Conservation (phyloP, 2,888 invertebrate genomes). For the Melinaea marsaeus region DNA sequence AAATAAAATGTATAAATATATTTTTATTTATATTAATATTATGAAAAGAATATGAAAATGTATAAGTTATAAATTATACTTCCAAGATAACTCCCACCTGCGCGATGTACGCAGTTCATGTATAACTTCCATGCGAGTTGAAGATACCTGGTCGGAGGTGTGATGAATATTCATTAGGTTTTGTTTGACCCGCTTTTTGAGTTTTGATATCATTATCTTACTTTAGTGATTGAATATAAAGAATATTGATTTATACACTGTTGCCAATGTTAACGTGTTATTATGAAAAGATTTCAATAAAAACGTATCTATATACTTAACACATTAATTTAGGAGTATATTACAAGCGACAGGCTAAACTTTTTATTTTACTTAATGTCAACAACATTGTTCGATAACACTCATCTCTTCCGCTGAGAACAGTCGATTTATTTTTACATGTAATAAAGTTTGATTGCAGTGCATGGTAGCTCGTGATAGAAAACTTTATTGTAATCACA, state of each 20-base stretch:
- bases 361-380: no score
- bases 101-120: not conserved
- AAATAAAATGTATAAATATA: no score
- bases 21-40: no score
- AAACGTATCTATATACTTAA: no score
- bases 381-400: not conserved
- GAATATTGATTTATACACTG: not conserved
- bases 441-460: conserved; percentile 55
- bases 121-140: not conserved
- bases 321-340: no score
- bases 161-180: conserved; percentile 11
- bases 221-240: not conserved
- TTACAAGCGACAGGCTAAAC: no score
- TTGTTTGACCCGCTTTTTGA: conserved; percentile 6
- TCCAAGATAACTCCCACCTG: not conserved
- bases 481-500: conserved; percentile 44
- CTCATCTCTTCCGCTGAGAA: not conserved
- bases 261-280: no score
- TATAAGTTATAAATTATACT: no score
- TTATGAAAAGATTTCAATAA: no score
- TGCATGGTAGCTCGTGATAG: conserved; percentile 46
- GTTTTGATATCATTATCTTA: conserved; percentile 8
- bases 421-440: conserved; percentile 37
- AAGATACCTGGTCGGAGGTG: not conserved
- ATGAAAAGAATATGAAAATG: no score